Base-by-base conservation (phyloP, 2,797 vertebrate genomes). In the Cuculus canorus region DNA sequence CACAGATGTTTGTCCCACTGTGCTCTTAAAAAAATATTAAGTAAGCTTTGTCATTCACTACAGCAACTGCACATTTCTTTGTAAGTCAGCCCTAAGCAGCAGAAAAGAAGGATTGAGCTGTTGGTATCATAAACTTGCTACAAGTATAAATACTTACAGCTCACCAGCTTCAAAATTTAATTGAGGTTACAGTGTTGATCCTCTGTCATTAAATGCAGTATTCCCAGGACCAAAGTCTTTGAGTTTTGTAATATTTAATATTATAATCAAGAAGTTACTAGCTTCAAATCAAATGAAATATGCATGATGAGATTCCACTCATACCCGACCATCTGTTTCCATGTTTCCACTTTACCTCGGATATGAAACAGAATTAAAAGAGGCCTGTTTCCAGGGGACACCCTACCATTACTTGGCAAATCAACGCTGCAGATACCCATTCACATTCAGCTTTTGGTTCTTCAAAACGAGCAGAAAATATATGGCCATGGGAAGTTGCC, bases 251-350 rank as follows among this genome's bases (percentile, higher is more conserved):
- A 82, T 94, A 83, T 92, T 88, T 95, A 90, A 76, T 57, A 79
- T 86, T 88, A 85, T 93, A 90, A 89, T 50, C 66, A 43, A 82
- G 89, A 92, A 89, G 86, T 59, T 53, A 82, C 87, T 94, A 88
- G 79, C 82, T 93, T 93, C 80, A 94, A 93, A 95, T 71, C 80
- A 91, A 87, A 89, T 75, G 82, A 54, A 96, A 92, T 81, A 56
- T 93, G 90, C 90, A 88, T 87, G 92, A 86, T 90, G 93, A 93
- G 88, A 91, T 88, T 82, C 88, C 86, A 96, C 66, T 80, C 64
- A 5, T 86, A 91, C 89, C 87, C 93, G 64, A 19, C 93, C 94
- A 95, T 94, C 96, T 97, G 96, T 92, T 94, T 82, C 88, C 92
- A 59, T 88, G 82, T 87, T 82, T 95, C 87, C 9, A 4, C 63